phyloP scores from a whole-genome alignment of 2,888 invertebrate species.

The Galerucella nymphaeae region DNA sequence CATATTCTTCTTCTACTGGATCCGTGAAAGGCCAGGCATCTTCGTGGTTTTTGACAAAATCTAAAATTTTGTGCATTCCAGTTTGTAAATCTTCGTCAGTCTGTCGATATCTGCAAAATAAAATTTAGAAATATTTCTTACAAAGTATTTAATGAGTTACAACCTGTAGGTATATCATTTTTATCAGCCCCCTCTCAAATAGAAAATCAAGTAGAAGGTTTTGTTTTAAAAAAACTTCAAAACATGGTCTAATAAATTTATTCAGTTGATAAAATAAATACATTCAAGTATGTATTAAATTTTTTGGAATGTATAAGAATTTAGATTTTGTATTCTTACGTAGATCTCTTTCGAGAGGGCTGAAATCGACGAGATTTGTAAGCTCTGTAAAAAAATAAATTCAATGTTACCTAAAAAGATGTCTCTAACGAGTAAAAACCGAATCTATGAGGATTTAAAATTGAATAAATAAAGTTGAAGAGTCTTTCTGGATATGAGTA shows the following conservation, averaged over 20 bases:
- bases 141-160: too few relatives aligned
- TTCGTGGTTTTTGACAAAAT: conserved; percentile 86
- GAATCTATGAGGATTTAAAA: too few relatives aligned
- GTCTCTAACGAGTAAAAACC: too few relatives aligned
- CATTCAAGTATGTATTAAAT: not conserved
- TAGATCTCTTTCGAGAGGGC: not conserved
- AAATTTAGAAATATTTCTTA: conserved; percentile 5
- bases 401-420: too few relatives aligned
- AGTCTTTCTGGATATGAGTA: too few relatives aligned
- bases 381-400: not conserved
- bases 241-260: not conserved
- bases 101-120: conserved; percentile 75
- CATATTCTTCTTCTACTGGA: conserved; percentile 92
- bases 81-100: conserved; percentile 87
- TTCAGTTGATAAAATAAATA: not conserved
- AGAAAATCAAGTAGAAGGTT: not conserved
- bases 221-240: not conserved
- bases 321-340: not conserved
- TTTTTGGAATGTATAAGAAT: not conserved
- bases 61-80: conserved; percentile 92
- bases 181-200: not conserved
- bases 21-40: conserved; percentile 96
- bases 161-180: not conserved
- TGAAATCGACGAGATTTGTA: not conserved
- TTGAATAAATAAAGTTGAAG: too few relatives aligned